These are phyloP conservation scores for Cataglyphis cursor DNA, from an alignment of 2,888 invertebrate species.

Conservation along the genomic window DNA sequence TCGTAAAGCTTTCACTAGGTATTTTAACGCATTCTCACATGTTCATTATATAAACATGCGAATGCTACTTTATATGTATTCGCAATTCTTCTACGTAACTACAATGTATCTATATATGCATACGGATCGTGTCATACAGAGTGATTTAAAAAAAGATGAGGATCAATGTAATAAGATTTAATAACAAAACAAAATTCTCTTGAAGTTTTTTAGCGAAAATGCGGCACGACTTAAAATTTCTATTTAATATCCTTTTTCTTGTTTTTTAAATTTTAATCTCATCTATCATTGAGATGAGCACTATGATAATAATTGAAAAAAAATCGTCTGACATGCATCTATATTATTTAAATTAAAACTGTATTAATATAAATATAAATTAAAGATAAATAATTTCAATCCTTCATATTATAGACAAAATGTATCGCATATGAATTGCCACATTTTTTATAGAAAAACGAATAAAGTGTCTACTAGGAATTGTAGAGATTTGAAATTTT, in stretches of 20 bases:
- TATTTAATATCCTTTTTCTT: background rate
- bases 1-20: background rate
- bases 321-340: background rate
- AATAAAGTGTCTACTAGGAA: background rate
- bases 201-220: background rate
- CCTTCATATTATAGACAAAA: background rate
- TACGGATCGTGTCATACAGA: background rate
- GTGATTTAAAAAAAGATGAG: background rate
- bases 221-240: background rate
- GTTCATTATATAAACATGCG: slow-evolving; percentile 38
- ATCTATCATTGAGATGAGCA: too few species aligned
- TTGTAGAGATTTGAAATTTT: background rate
- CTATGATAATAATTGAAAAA: too few species aligned
- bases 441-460: background rate
- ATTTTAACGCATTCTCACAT: slow-evolving; percentile 41
- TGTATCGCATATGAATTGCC: background rate
- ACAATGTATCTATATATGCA: background rate
- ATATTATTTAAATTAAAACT: background rate
- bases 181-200: too few species aligned
- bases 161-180: background rate
- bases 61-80: slow-evolving; percentile 18
- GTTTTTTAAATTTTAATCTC: background rate
- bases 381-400: too few species aligned
- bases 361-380: too few species aligned
- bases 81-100: slow-evolving; percentile 3